A percentile compares a stretch with the other conserved stretches of the same genome.
These are phyloP conservation scores for Elgaria multicarinata DNA, from an alignment of 2,113 vertebrate genomes.

Conservation along the genomic window DNA sequence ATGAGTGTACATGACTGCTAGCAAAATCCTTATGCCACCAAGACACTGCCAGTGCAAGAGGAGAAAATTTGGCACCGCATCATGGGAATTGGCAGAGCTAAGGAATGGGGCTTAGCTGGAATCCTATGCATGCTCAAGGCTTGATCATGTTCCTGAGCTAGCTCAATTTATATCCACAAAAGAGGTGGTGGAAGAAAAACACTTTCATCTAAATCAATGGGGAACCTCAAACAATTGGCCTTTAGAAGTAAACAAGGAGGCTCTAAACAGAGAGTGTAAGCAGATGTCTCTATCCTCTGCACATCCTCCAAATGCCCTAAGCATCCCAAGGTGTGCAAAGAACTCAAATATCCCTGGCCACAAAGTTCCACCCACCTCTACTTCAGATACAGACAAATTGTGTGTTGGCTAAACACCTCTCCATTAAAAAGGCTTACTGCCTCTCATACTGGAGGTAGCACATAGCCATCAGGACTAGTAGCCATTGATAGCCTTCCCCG, in stretches of 20 bases:
- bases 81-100: too few species aligned
- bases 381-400: neutral
- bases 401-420: neutral
- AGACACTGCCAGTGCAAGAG: neutral
- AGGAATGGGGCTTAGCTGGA: neutral
- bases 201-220: neutral
- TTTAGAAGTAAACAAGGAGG: neutral
- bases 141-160: neutral
- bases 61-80: neutral
- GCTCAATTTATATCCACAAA: too few species aligned
- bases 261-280: neutral
- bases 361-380: neutral
- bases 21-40: neutral
- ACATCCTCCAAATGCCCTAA: neutral
- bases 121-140: neutral
- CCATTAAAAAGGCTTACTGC: too few species aligned
- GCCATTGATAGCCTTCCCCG: too few species aligned
- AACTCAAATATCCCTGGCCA: neutral
- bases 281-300: neutral
- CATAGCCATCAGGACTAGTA: too few species aligned
- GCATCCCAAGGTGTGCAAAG: neutral
- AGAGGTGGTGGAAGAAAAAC: neutral
- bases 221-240: neutral
- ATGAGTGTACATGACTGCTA: neutral
- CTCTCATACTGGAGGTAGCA: too few species aligned